These are phyloP conservation scores for Clistopyga incitator DNA, from an alignment of 2,888 invertebrate species.

Conservation along the genomic window DNA sequence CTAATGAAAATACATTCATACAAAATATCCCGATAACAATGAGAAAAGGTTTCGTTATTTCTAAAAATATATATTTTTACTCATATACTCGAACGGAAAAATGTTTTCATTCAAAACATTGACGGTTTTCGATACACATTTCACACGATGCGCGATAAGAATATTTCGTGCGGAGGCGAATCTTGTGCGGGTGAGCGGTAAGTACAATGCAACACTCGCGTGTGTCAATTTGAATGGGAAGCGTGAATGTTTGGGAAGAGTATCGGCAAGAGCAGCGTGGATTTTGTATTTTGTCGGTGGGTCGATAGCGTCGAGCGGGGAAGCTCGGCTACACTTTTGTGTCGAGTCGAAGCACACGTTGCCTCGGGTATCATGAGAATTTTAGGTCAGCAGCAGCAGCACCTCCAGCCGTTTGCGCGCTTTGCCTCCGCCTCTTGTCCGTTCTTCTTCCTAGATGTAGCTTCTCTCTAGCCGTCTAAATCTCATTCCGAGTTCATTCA, in stretches of 20 bases:
- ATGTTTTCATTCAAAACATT: no score
- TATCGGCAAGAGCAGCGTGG: neutral
- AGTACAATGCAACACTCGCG: no score
- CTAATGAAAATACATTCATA: no score
- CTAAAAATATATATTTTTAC: neutral
- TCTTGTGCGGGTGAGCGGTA: no score
- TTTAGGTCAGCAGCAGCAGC: slow-evolving; percentile 61
- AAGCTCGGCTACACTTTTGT: slow-evolving; percentile 36
- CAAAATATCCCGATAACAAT: neutral
- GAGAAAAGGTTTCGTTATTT: neutral
- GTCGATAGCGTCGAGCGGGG: slow-evolving; percentile 35
- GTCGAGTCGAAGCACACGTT: slow-evolving; percentile 23
- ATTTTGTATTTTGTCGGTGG: slow-evolving; percentile 6
- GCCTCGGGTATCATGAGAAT: slow-evolving; percentile 50
- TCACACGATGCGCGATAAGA: no score
- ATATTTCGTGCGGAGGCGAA: no score
- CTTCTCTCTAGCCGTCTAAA: slow-evolving; percentile 51
- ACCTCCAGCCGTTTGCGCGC: neutral
- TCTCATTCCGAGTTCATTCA: slow-evolving; percentile 47
- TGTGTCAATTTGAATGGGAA: neutral
- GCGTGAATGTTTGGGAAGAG: slow-evolving; percentile 12
- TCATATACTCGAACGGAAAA: no score
- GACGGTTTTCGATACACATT: no score
- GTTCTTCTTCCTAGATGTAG: neutral
- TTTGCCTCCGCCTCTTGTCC: slow-evolving; percentile 4